Evolutionary conservation across 2,888 invertebrate species (phyloP).

Genomic region (Cryptocephalus moraei): DNA sequence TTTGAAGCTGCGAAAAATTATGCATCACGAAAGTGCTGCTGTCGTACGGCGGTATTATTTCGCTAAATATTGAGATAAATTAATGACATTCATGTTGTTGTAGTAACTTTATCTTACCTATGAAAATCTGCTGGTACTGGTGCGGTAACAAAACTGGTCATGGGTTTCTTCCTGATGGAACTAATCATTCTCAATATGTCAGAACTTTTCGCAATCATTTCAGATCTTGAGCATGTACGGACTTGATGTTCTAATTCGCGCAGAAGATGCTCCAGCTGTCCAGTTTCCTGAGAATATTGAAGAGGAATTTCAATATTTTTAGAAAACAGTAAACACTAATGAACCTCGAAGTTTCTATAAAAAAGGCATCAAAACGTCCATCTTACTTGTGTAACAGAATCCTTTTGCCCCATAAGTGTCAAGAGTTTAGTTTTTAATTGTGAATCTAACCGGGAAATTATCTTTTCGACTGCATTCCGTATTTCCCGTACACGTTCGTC

Average conservation of each 20-base stretch:
- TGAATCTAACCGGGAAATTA: conserved; percentile 85
- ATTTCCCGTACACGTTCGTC: conserved; percentile 89
- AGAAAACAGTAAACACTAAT: conserved; percentile 4
- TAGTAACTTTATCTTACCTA: conserved; percentile 43
- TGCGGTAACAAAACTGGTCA: conserved; percentile 80
- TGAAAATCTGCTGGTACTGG: conserved; percentile 87
- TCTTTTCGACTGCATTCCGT: conserved; percentile 82
- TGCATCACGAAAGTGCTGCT: conserved; percentile 80
- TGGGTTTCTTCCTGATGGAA: conserved; percentile 77
- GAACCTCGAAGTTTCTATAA: too few species aligned
- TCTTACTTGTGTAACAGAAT: conserved; percentile 58
- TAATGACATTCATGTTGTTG: not conserved
- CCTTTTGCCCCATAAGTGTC: conserved; percentile 80
- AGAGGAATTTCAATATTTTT: conserved; percentile 1
- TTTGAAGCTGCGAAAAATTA: conserved; percentile 74
- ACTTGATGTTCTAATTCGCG: conserved; percentile 76
- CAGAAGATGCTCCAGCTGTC: conserved; percentile 75
- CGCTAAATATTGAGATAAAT: conserved; percentile 42
- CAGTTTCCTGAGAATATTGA: conserved; percentile 52
- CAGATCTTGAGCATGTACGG: conserved; percentile 68
- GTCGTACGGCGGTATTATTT: conserved; percentile 88
- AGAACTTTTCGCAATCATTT: conserved; percentile 70
- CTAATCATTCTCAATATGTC: conserved; percentile 74
- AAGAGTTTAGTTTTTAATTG: conserved; percentile 81
- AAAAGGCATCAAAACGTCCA: not conserved